Evolutionary conservation across 2,113 vertebrate genomes (phyloP), one percentile per base, ranked within the genome.

Genomic region (Pelecanoides urinatrix): DNA sequence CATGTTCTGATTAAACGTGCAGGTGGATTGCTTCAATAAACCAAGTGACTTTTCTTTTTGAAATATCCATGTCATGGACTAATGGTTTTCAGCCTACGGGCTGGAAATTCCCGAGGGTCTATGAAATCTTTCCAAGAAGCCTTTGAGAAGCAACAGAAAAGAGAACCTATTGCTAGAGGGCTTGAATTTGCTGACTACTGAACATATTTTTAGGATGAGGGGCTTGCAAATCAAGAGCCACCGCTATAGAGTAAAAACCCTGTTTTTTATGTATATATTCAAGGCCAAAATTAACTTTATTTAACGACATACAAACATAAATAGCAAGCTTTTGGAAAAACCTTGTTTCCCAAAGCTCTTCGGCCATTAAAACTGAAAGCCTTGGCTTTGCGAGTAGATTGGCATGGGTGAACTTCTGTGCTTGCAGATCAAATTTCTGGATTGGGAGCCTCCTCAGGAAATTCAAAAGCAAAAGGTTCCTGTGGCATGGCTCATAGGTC

Each of bases 381-480:
- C 40, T 81, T 75, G 55, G 30, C 50, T 85, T 62, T 62, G 66
- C 0, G 0, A 65, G 53, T 72, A 32, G 70, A 70, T 82, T 16
- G 53, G 23, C 26, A 8, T 30, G 58, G 84, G 34, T 89, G 80
- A 92, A 53, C 61, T 93, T 56, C n/a, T 44, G 61, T 62, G 49
- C 79, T 89, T 85, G 29, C 66, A 58, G 76, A 78, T 95, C 84
- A 73, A 9, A 25, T 90, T 79, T 91, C 87, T 96, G 89, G 84
- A 73, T 0, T 42, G 18, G 49, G 74, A n/a, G 58, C 91, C 32
- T n/a, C 40, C 83, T 95, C 70, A 66, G 84, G 95, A 97, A 88
- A 70, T 91, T 73, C 91, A 73, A 9, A 91, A 97, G 89, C 81
- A n/a, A 63, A 79, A 86, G 86, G 81, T 96, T 95, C 94, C 81